Evolutionary conservation across 30 jellyfish, hydroid and myxozoan genomes (phyloP).

Genomic region (Cassiopea andromeda): DNA sequence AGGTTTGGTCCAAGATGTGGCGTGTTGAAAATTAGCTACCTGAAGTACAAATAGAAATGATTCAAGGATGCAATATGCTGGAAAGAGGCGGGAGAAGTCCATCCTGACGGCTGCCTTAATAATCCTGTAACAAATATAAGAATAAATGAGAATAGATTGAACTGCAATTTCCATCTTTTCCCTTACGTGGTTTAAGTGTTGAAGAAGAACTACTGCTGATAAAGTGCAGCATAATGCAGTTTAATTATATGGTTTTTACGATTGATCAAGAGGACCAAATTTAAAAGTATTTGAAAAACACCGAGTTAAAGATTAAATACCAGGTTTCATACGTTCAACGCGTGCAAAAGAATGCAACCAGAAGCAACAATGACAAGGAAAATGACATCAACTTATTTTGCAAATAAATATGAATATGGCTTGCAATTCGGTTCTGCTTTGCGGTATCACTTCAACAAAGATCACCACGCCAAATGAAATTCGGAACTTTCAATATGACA

Average conservation of each 20-base stretch:
- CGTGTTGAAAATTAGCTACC: conserved; percentile 24
- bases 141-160: neutral
- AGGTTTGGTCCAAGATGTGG: neutral
- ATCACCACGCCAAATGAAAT: neutral
- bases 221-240: neutral
- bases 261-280: neutral
- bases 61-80: neutral
- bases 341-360: neutral
- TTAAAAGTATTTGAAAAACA: neutral
- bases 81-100: conserved; percentile 21
- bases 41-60: conserved; percentile 49
- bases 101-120: conserved; percentile 32
- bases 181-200: too few species aligned
- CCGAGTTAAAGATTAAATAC: neutral
- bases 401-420: neutral
- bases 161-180: too few species aligned
- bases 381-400: too few species aligned
- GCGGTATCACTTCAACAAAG: neutral
- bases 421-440: neutral
- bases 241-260: neutral
- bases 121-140: conserved; percentile 45
- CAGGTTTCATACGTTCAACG: neutral
- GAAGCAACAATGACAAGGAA: neutral
- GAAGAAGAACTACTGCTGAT: too few species aligned
- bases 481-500: neutral